Conservation (phyloP, 2,888 invertebrate species). For the Eilema sororculum region DNA sequence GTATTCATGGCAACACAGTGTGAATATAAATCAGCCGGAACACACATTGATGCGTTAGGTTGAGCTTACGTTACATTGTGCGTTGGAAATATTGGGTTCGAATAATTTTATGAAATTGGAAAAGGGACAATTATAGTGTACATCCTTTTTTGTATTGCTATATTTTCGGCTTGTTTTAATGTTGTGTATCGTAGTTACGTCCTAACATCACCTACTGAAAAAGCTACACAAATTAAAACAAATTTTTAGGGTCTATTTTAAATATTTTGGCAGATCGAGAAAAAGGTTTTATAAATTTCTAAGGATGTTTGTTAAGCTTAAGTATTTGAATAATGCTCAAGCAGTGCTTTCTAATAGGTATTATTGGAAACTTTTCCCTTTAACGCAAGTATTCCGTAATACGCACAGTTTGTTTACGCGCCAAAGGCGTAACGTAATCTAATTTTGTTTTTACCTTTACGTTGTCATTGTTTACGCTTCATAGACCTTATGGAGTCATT, state of each 20-base stretch:
- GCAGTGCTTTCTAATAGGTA: background rate
- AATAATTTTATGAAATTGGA: background rate
- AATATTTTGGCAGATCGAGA: background rate
- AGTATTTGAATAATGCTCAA: background rate
- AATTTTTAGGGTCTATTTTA: background rate
- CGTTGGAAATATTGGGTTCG: background rate
- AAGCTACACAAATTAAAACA: background rate
- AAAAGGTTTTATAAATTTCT: background rate
- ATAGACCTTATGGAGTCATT: slow-evolving; percentile 64
- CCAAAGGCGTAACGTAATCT: slow-evolving; percentile 41
- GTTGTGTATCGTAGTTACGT: background rate
- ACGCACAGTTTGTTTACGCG: background rate
- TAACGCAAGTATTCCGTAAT: background rate
- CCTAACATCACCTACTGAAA: background rate
- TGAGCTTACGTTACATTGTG: slow-evolving; percentile 37
- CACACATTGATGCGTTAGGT: slow-evolving; percentile 40
- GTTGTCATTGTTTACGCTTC: slow-evolving; percentile 70
- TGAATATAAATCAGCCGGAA: slow-evolving; percentile 68
- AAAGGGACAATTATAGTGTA: background rate
- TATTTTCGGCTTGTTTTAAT: background rate
- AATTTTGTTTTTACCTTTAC: slow-evolving; percentile 56
- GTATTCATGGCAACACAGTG: slow-evolving; percentile 61
- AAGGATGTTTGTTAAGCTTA: background rate
- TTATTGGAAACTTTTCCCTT: background rate
- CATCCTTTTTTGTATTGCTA: no score